A percentile compares a stretch with the other conserved stretches of the same genome.
Evolutionary conservation across 2,888 invertebrate species (phyloP).

Genomic region (Adineta ricciae): DNA sequence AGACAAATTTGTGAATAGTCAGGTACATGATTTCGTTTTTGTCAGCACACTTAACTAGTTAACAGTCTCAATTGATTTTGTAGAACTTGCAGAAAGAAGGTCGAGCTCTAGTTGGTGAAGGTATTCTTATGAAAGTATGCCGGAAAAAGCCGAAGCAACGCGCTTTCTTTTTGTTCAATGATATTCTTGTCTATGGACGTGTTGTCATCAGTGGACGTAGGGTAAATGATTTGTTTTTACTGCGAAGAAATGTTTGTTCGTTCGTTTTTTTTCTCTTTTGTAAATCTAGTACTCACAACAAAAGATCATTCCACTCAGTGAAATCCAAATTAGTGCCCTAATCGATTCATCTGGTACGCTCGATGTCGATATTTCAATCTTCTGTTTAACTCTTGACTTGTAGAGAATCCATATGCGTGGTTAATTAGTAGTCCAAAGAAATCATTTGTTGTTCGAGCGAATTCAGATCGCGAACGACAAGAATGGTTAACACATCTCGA

Average conservation of each 20-base stretch:
- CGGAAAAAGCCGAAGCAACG: conserved; percentile 93
- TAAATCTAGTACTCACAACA: conserved; percentile 76
- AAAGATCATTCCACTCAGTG: conserved; percentile 91
- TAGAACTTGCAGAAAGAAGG: conserved; percentile 57
- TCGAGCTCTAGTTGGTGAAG: conserved; percentile 91
- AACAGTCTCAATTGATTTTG: too few relatives aligned
- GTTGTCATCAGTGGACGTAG: conserved; percentile 97
- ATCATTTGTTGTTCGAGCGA: conserved; percentile 96
- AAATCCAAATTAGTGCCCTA: conserved; percentile 57
- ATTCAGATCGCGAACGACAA: conserved; percentile 81
- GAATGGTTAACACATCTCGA: conserved; percentile 99
- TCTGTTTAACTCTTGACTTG: conserved; percentile 11
- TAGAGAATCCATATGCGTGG: conserved; percentile 91
- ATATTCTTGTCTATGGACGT: conserved; percentile 94
- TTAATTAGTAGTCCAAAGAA: conserved; percentile 90
- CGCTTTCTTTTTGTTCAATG: conserved; percentile 97
- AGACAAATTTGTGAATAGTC: conserved; percentile 16
- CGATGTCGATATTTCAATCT: background rate
- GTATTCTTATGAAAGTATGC: conserved; percentile 96
- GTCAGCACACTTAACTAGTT: too few relatives aligned
- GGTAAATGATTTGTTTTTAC: conserved; percentile 50
- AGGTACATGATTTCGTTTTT: background rate
- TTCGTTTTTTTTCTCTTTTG: too few relatives aligned
- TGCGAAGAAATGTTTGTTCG: background rate
- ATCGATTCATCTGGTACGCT: conserved; percentile 45